Base-by-base conservation (phyloP, 2,888 invertebrate species). In the Slavum lentiscoides region DNA sequence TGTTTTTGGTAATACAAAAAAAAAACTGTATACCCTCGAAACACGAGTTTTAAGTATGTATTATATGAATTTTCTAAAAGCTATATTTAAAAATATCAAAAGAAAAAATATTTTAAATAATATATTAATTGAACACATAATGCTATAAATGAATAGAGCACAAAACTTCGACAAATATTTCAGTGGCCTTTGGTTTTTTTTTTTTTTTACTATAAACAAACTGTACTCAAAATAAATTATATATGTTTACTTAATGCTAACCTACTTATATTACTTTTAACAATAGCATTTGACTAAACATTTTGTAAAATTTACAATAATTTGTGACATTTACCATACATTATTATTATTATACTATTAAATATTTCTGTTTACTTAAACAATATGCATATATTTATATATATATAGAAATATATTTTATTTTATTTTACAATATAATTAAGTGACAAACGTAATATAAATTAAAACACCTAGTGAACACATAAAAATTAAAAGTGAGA, bases 401-500 rank as follows among this genome's bases (percentile, higher is more conserved):
- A 55, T 37, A 43, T 62, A 30, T 64, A 76, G 59, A 70, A 61
- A 61, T 67, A 39, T 8, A 77, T 69, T 43, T 9, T 9, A 62
- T 23, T 61, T 73, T 39, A 17, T 66, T 61, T 62, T 61, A 80
- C 39, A 39, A 72, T 72, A 80, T 72, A 80, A 72, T 58, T 72
- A 58, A 66, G 64, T 9, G 64, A 80, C 19, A 72, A 64, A 80
- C 30, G 21, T 72, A 80, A 80, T 64, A 80, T 72, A 72, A 80
- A 80, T 72, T 80, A 72, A 72, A 80, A 80, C 43, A 80, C 55
- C 55, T 80, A 80, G 80, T 70, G 70, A 72, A 80, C 72, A 80
- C 64, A 80, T 80, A 80, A 80, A 80, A 80, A 70, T 64, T 17
- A 72, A 77, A 80, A 80, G 80, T 72, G 72, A 80, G 80, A 80